These are phyloP conservation scores for Andrena haemorrhoa DNA, from an alignment of 2,888 invertebrate genomes.

Conservation along the genomic window DNA sequence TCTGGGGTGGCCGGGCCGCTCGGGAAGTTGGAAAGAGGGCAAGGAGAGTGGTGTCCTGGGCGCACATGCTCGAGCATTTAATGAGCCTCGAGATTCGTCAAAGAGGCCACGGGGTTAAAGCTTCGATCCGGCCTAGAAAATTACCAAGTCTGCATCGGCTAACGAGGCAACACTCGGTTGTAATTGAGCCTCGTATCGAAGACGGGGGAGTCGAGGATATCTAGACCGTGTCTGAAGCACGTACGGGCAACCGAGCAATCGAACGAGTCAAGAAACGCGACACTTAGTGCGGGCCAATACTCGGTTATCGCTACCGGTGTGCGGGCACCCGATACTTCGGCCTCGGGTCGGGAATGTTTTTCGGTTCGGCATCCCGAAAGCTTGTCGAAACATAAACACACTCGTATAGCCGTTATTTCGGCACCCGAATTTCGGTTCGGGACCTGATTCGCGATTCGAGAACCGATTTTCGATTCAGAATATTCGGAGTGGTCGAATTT, in stretches of 20 bases:
- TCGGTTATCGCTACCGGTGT: too few relatives aligned
- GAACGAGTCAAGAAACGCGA: neutral
- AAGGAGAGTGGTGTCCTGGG: constrained; percentile 24
- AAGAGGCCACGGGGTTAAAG: constrained; percentile 54
- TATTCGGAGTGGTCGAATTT: too few relatives aligned
- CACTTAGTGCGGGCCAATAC: too few relatives aligned
- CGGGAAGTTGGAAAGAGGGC: constrained; percentile 37
- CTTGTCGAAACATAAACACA: too few relatives aligned
- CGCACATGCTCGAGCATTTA: constrained; percentile 67
- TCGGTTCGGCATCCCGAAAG: too few relatives aligned
- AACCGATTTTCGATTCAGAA: too few relatives aligned
- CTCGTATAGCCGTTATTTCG: too few relatives aligned
- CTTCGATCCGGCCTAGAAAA: constrained; percentile 58
- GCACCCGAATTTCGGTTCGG: too few relatives aligned
- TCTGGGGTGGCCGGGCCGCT: neutral
- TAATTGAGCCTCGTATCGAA: constrained; percentile 60
- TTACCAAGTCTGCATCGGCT: constrained; percentile 66
- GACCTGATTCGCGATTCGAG: too few relatives aligned
- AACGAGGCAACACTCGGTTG: constrained; percentile 62
- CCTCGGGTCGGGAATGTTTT: too few relatives aligned
- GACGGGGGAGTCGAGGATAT: constrained; percentile 30
- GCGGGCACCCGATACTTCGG: too few relatives aligned
- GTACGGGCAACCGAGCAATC: constrained; percentile 32
- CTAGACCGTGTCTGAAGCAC: constrained; percentile 24
- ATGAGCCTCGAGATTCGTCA: constrained; percentile 62